Base-by-base conservation (phyloP, 2,888 invertebrate genomes). In the Brachypalpus laphriformis region DNA sequence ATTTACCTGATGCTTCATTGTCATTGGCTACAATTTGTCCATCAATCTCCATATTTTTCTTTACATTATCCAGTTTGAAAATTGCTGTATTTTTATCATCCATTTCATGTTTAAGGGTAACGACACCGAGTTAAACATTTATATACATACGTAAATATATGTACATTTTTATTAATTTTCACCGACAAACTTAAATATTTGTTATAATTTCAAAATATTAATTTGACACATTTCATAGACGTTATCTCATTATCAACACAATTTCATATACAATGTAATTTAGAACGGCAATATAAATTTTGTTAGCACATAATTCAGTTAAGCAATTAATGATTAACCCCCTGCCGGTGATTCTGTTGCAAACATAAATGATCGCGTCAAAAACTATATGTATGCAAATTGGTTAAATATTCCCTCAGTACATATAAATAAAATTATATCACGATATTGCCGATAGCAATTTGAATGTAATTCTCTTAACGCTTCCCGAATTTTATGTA, bases 1-100 rank as follows among this genome's bases (percentile, higher is more conserved):
- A 51, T 54, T 77, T 63, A 78, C 77, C 77, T 70, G 77, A 61
- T 1, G 42, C 42, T 31, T 77, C 70, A 54, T 11, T 54, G 25
- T 77, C 42, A 3, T 51, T 54, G 0, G 1, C 14, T 2, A 4
- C 40, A 31, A 11, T 66, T 34, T 68, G 47, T 4, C 16, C 51
- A 16, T n/a, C 47, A 37, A 7, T 20, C 8, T 42, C 40, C 20
- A 68, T 51, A 25, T 14, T 57, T 14, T 4, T 49, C 2, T 31
- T 40, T 49, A 22, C 31, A 31, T 51, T 68, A 42, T 59, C 45
- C 57, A 66, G 22, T 40, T 31, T 34, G 4, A 11, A 14, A 18
- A 8, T 49, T 14, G 8, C 59, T 14, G 22, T 25, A 42, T 61
- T 49, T 54, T 42, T 54, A 34, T 71, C 14, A 2, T 14, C 57